Evolutionary conservation across 2,113 vertebrate genomes (phyloP).

Genomic region (Protomyctophum bolini): DNA sequence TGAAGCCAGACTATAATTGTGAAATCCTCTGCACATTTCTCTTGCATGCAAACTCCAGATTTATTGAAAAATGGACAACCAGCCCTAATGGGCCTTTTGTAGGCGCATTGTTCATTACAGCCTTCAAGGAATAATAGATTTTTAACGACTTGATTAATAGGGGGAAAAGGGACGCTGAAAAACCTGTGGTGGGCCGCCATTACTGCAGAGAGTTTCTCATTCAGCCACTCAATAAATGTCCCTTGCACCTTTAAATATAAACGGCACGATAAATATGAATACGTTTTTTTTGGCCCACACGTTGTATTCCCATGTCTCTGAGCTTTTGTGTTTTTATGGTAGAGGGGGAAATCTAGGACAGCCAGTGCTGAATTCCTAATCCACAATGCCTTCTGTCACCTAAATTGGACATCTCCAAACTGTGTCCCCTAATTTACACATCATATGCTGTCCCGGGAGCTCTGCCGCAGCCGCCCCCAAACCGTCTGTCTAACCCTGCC

Average conservation of each 20-base stretch:
- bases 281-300: conserved; percentile 30
- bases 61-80: conserved; percentile 47
- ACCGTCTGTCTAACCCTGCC: conserved; percentile 55
- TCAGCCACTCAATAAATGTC: conserved; percentile 37
- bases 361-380: conserved; percentile 60
- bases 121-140: conserved; percentile 49
- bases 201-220: conserved; percentile 39
- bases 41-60: conserved; percentile 13
- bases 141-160: conserved; percentile 62
- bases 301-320: conserved; percentile 19
- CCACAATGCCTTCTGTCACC: conserved; percentile 63
- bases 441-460: conserved; percentile 57
- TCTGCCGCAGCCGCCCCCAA: conserved; percentile 22
- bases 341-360: conserved; percentile 52
- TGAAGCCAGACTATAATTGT: conserved; percentile 13
- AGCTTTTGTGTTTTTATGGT: conserved; percentile 40
- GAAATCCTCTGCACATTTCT: conserved; percentile 3
- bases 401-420: conserved; percentile 52
- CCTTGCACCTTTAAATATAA: conserved; percentile 46
- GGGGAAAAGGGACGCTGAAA: conserved; percentile 35
- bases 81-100: conserved; percentile 43
- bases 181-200: conserved; percentile 37
- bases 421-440: conserved; percentile 62
- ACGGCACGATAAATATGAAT: conserved; percentile 59
- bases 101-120: conserved; percentile 47